phyloP scores from a whole-genome alignment of 2,797 vertebrate genomes.

The Poeciliopsis infans region DNA sequence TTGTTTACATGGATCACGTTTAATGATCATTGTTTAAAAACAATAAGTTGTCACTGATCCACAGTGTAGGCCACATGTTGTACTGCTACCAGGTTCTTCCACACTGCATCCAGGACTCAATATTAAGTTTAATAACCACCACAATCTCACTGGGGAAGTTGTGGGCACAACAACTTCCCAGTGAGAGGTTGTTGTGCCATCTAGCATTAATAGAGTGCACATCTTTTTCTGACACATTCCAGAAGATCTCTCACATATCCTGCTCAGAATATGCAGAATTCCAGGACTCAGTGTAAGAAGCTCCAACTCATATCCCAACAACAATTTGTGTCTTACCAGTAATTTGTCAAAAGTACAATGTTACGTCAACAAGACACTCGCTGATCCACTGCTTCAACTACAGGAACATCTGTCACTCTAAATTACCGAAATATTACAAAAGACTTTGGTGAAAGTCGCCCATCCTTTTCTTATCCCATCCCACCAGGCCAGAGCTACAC shows the following conservation, averaged over 20 bases:
- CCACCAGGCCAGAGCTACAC: slow-evolving; percentile 15
- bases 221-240: neutral
- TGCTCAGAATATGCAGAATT: slow-evolving; percentile 20
- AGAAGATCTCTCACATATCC: neutral
- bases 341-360: slow-evolving; percentile 14
- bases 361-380: slow-evolving; percentile 23
- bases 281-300: neutral
- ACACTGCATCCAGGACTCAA: neutral
- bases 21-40: too few species aligned
- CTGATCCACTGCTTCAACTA: slow-evolving; percentile 42
- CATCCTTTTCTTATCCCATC: slow-evolving; percentile 21
- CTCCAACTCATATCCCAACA: slow-evolving; percentile 1
- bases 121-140: neutral
- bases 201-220: too few species aligned
- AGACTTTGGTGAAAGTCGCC: slow-evolving; percentile 66
- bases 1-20: neutral
- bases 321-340: neutral
- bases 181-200: too few species aligned
- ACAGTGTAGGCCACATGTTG: neutral
- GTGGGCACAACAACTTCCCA: neutral
- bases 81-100: neutral
- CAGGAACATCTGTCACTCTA: slow-evolving; percentile 63
- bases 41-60: too few species aligned
- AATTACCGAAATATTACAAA: slow-evolving; percentile 56
- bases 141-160: neutral